These are phyloP conservation scores for Sphinx pinastri DNA, from an alignment of 2,888 invertebrate species.

Conservation along the genomic window DNA sequence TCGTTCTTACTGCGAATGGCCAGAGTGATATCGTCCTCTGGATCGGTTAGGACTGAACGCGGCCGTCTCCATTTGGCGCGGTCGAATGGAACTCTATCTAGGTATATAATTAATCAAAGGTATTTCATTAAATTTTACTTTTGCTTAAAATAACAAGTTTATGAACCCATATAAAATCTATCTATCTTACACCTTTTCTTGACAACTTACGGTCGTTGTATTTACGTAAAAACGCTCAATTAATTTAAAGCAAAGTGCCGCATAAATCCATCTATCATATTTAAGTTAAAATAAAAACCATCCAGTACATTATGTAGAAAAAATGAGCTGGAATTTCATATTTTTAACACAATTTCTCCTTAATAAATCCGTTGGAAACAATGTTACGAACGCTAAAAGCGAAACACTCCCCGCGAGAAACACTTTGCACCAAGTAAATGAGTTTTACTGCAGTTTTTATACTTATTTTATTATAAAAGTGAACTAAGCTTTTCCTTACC, in stretches of 20 bases:
- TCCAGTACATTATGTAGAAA: slow-evolving; percentile 4
- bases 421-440: slow-evolving; percentile 21
- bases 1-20: too few relatives aligned
- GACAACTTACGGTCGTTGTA: background rate
- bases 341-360: slow-evolving; percentile 10
- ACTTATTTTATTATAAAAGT: slow-evolving; percentile 17
- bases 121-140: too few relatives aligned
- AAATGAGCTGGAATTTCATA: slow-evolving; percentile 11
- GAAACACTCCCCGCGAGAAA: slow-evolving; percentile 20
- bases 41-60: too few relatives aligned
- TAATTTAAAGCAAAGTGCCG: background rate
- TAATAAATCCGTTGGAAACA: slow-evolving; percentile 14
- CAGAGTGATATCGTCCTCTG: too few relatives aligned
- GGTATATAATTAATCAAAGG: too few relatives aligned
- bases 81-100: too few relatives aligned
- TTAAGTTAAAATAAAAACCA: background rate
- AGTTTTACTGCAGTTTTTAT: slow-evolving; percentile 19
- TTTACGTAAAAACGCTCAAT: background rate
- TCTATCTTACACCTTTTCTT: too few relatives aligned
- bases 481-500: slow-evolving; percentile 9
- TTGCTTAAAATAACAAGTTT: too few relatives aligned
- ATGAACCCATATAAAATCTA: too few relatives aligned
- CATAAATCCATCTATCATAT: background rate
- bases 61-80: too few relatives aligned
- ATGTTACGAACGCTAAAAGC: slow-evolving; percentile 22